Base-by-base conservation (phyloP, 2,888 invertebrate species). In the Chirona hameri region DNA sequence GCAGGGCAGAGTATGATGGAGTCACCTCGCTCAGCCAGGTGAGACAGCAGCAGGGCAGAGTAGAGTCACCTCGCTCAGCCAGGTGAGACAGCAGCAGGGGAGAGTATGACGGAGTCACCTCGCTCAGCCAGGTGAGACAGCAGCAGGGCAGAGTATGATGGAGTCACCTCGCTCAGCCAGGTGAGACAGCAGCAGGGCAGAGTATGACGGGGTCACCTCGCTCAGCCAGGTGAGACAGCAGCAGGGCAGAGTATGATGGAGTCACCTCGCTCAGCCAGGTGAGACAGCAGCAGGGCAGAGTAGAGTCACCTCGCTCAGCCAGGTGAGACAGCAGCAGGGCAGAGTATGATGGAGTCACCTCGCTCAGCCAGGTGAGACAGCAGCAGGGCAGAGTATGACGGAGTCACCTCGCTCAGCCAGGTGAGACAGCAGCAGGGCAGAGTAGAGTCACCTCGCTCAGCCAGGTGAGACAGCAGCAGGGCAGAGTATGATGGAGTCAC, bases 391-490 rank as follows among this genome's bases (percentile, higher is more conserved):
- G 46, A 31, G 29, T 31, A 18, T 15, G 31, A 29, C 31, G 72
- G 72, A 27, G 14, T 65, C 5, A 5, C 10, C 12, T 27, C 65
- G 65, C 65, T 27, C 65, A 27, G 9, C 65, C 65, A 65, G 65
- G 65, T 65, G 27, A 65, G 65, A n/a, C n/a, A n/a, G n/a, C n/a
- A n/a, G n/a, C n/a, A n/a, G n/a, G 76, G 24, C 76, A 0, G 46
- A 31, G 29, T 31, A 18, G 72, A 27, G 14, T 65, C 5, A 5
- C 10, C 12, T 27, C 65, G 65, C 65, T 27, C 65, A 27, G 9
- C 65, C 65, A 65, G 65, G 65, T 65, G 27, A 65, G 65, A n/a
- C n/a, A n/a, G n/a, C n/a, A n/a, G n/a, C n/a, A n/a, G n/a, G 76
- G 24, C 76, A 0, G 46, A 31, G 29, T 31, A 18, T 15, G 31